These are phyloP conservation scores for Aphodius sticticus DNA, from an alignment of 2,888 invertebrate species.

Conservation along the genomic window DNA sequence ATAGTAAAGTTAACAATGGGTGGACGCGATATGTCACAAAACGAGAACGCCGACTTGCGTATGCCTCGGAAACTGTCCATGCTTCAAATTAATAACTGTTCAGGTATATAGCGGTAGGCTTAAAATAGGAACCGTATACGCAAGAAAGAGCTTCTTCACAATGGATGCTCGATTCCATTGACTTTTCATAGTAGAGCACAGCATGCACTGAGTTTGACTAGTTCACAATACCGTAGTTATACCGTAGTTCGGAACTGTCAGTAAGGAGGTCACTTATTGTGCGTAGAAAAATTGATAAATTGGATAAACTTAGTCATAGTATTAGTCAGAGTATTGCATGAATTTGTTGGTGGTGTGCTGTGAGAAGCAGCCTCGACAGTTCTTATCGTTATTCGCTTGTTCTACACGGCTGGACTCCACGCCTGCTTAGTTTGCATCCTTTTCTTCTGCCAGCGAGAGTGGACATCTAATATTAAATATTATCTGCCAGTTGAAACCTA, in stretches of 20 bases:
- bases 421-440: conserved; percentile 11
- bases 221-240: background rate
- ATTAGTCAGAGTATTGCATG: conserved; percentile 40
- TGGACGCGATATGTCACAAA: background rate
- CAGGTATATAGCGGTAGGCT: background rate
- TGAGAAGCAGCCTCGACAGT: conserved; percentile 28
- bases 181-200: background rate
- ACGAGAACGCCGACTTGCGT: background rate
- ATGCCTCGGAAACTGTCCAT: background rate
- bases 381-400: conserved; percentile 17
- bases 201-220: background rate
- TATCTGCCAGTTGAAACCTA: conserved; percentile 40
- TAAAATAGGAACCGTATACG: background rate
- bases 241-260: background rate
- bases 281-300: background rate
- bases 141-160: background rate
- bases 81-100: background rate
- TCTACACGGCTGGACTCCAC: conserved; percentile 13
- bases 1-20: background rate
- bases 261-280: background rate
- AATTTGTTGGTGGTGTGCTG: conserved; percentile 46
- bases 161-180: background rate
- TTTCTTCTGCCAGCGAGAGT: background rate
- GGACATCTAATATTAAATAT: conserved; percentile 37
- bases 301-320: conserved; percentile 49